Base-by-base conservation (phyloP, 2,113 vertebrate species). In the Eupsittula cactorum region DNA sequence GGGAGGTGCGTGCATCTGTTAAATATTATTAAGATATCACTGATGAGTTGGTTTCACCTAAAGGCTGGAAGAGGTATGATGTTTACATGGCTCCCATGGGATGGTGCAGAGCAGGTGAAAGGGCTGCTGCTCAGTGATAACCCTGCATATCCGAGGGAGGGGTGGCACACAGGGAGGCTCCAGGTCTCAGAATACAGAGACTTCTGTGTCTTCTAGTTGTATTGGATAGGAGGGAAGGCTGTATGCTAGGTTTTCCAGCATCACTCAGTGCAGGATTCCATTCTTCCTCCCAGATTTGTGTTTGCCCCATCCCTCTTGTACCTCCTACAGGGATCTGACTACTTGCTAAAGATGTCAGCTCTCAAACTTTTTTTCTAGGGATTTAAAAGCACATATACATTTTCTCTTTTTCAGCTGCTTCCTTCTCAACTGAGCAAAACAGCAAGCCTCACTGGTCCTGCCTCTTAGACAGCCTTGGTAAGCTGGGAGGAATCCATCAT, bases 11-110 rank as follows among this genome's bases (percentile, higher is more conserved):
- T 62, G 44, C 83, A 92, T 96, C 87, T 96, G 92, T 77, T 91
- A 87, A 78, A n/a, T 91, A 71, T 81, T 95, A 91, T 92, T 63
- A 82, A 73, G 88, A 79, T 73, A 88, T 81, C 93, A 65, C 27
- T 93, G 80, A 87, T 64, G 86, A 80, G 44, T 68, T 55, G 88
- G 44, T 93, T 97, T 86, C 78, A 75, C 63, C 81, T 91, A 76
- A 88, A 92, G 68, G 46, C 87, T 95, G 55, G 19, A 84, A 78
- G n/a, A 77, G 60, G 39, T 81, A 75, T 84, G 50, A 92, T 6
- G 13, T 75, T 96, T 86, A 75, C 69, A 44, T 73, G 71, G 47
- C 49, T 96, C 71, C 27, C 19, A 3, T 77, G 69, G 44, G 81
- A 49, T 64, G 49, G 18, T 8, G 4, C 1, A 23, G 76, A 59